Base-by-base conservation (phyloP, 2,113 vertebrate species). In the Phylloscopus whistleri region DNA sequence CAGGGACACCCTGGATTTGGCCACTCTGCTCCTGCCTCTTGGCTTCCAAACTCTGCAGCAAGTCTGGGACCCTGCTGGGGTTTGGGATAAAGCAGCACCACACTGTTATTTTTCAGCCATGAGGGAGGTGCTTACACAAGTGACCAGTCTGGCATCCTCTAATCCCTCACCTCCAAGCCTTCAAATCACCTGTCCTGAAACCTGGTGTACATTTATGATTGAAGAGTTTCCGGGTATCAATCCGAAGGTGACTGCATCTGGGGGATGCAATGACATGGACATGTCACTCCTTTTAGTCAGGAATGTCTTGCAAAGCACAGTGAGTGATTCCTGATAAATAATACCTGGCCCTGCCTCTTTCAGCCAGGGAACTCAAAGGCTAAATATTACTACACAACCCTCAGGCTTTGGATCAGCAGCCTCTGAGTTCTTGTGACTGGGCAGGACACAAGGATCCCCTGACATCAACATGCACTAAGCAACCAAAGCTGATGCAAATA, bases 401-500 rank as follows among this genome's bases (percentile, higher is more conserved):
- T 56, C 23, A 73, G 23, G 35, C 4, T 79, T 82, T 78, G 44
- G n/a, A 90, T 84, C 70, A 92, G 49, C 35, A 87, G 51, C 60
- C 80, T 74, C 15, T 20, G 39, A 93, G 72, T n/a, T 81, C n/a
- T 74, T 1, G 0, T 56, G 48, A 56, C 49, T 52, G 60, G 64
- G 80, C 79, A 88, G 56, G 60, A 78, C 37, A 44, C 48, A 67
- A 80, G 44, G 55, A 67, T 77, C 72, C 84, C 76, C 80, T 60
- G 76, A 87, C 73, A 84, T 88, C 76, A 87, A 35, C n/a, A 14
- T 0, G 1, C 41, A 35, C 79, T 75, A 69, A 92, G 92, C 83
- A 93, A 89, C 80, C 92, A 73, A 58, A 53, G 46, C 69, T 66
- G 83, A 92, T 87, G 86, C 83, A 93, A 96, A 95, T 56, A 18